Percentiles rank a stretch among this genome's conserved stretches.
Conservation (phyloP, 1,140 invertebrate species). For the Drosophila pseudoananassae region DNA sequence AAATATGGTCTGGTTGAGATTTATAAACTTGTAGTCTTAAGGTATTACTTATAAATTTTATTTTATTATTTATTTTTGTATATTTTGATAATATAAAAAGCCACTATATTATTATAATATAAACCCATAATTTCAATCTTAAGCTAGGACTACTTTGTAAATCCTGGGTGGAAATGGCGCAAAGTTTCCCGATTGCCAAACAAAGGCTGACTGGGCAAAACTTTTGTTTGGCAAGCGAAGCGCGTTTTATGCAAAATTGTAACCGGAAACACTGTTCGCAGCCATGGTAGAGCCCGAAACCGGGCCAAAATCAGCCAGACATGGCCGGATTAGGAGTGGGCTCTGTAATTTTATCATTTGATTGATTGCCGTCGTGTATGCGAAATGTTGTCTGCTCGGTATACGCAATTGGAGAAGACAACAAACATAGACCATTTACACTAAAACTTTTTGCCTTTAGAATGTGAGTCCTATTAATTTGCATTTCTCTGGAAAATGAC, state of each 20-base stretch:
- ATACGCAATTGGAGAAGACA: conserved; percentile 68
- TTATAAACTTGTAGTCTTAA: no score
- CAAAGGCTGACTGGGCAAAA: conserved; percentile 51
- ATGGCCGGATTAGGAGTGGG: conserved; percentile 18
- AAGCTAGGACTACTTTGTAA: background rate
- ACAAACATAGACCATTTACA: conserved; percentile 57
- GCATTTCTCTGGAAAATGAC: conserved; percentile 52
- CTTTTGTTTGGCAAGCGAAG: conserved; percentile 51
- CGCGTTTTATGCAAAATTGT: conserved; percentile 65
- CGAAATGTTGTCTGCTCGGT: conserved; percentile 21
- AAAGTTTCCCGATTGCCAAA: conserved; percentile 26
- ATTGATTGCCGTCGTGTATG: conserved; percentile 65
- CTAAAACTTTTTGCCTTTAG: background rate
- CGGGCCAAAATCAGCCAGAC: conserved; percentile 6
- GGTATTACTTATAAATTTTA: no score
- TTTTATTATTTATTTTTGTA: no score
- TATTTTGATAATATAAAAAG: background rate
- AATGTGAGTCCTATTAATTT: conserved; percentile 51
- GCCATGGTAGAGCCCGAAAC: conserved; percentile 10
- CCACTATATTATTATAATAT: background rate
- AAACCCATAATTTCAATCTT: conserved; percentile 2
- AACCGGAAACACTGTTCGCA: conserved; percentile 54
- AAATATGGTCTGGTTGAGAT: no score
- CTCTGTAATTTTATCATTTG: conserved; percentile 67
- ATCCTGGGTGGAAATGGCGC: conserved; percentile 3